Conservation (phyloP, 2,113 vertebrate species). For the Pelusios castaneus region DNA sequence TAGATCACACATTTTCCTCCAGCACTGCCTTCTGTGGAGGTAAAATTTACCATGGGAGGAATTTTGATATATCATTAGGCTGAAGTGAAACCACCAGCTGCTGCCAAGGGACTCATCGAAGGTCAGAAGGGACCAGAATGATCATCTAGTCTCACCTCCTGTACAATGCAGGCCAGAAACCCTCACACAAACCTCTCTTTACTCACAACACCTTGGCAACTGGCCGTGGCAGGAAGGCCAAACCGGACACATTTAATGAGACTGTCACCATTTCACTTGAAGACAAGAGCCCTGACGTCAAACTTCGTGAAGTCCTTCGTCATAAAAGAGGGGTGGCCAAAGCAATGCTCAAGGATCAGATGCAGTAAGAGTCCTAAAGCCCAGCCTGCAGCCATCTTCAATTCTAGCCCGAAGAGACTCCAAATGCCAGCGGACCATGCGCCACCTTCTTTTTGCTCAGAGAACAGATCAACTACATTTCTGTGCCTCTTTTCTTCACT, state of each 20-base stretch:
- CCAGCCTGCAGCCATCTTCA: too few species aligned
- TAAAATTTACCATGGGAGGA: not conserved
- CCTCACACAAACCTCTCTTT: not conserved
- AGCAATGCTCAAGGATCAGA: not conserved
- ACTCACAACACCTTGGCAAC: not conserved
- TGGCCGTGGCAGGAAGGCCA: not conserved
- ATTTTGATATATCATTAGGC: not conserved
- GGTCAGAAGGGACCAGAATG: too few species aligned
- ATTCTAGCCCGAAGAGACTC: not conserved
- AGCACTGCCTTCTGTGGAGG: not conserved
- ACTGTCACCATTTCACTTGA: not conserved
- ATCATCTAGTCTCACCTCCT: too few species aligned
- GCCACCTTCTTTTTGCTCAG: not conserved
- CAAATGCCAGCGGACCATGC: too few species aligned
- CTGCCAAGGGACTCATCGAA: too few species aligned
- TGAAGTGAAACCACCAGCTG: fast-evolving
- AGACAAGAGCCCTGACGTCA: not conserved
- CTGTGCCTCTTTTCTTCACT: not conserved
- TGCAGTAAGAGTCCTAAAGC: not conserved
- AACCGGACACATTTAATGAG: not conserved
- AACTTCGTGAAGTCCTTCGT: not conserved
- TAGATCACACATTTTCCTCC: not conserved
- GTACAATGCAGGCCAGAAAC: too few species aligned
- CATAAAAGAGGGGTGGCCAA: not conserved
- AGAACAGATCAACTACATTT: not conserved